phyloP scores from a whole-genome alignment of 1,140 invertebrate species.

The Hylaeus volcanicus region DNA sequence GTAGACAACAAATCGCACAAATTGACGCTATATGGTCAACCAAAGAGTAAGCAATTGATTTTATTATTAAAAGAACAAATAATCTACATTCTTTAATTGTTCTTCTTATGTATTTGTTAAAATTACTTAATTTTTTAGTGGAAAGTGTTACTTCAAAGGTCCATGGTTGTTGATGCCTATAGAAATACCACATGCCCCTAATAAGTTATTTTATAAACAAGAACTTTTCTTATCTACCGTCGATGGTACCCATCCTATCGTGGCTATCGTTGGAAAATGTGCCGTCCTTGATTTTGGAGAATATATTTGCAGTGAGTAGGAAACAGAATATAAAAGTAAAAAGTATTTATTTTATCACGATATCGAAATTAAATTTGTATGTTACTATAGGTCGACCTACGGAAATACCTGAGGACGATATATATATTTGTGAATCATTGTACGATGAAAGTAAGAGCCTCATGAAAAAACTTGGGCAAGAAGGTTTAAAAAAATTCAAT shows the following conservation, averaged over 20 bases:
- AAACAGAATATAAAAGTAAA: not conserved
- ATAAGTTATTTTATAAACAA: conserved; percentile 94
- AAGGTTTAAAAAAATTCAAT: conserved; percentile 90
- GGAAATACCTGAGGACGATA: conserved; percentile 95
- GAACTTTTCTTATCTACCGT: conserved; percentile 96
- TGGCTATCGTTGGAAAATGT: conserved; percentile 95
- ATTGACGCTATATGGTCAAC: conserved; percentile 97
- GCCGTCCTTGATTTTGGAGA: conserved; percentile 94
- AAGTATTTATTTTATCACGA: conserved; percentile 3
- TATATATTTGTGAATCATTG: conserved; percentile 96
- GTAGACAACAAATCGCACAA: conserved; percentile 94
- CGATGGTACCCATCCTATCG: conserved; percentile 94
- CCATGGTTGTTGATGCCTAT: conserved; percentile 94
- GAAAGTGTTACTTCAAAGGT: conserved; percentile 94
- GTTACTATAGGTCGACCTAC: conserved; percentile 90
- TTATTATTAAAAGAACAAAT: not conserved
- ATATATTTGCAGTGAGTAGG: conserved; percentile 91
- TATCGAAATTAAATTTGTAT: conserved; percentile 12
- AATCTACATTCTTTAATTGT: not conserved
- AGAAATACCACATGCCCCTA: conserved; percentile 89
- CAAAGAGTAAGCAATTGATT: conserved; percentile 84
- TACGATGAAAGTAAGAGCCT: conserved; percentile 94
- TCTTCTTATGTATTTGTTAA: not conserved
- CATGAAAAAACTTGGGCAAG: conserved; percentile 86
- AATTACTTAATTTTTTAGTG: conserved; percentile 82